A percentile compares a stretch with the other conserved stretches of the same genome.
Conservation (phyloP, 2,797 vertebrate genomes). For the Microctenopoma steveboyesi region DNA sequence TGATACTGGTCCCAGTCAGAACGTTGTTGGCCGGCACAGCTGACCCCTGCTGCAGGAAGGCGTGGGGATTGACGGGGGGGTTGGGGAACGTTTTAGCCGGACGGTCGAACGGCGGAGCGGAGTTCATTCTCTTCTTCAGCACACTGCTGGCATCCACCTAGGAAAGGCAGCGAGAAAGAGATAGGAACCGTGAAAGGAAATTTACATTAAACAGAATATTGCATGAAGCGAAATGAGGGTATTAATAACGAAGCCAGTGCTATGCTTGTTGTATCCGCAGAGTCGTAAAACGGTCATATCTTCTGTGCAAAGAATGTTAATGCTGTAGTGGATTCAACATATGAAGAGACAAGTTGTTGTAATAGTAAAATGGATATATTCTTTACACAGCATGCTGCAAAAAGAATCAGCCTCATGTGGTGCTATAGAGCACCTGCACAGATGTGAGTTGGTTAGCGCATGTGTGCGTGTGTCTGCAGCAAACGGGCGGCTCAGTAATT, state of each 20-base stretch:
- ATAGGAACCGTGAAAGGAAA: conserved; percentile 21
- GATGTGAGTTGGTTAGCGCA: conserved; percentile 11
- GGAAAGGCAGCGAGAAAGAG: conserved; percentile 12
- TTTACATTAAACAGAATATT: conserved; percentile 38
- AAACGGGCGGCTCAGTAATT: conserved; percentile 32
- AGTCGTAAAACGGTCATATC: conserved; percentile 5
- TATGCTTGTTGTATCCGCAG: conserved; percentile 12
- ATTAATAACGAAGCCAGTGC: conserved; percentile 42
- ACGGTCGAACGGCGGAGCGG: conserved; percentile 82
- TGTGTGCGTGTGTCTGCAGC: conserved; percentile 13
- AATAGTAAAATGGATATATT: not conserved
- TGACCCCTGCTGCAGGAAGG: conserved; percentile 79
- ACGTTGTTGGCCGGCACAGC: conserved; percentile 75
- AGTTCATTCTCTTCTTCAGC: conserved; percentile 92
- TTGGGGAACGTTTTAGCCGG: conserved; percentile 81
- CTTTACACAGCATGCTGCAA: too few relatives aligned
- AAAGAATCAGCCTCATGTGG: not conserved
- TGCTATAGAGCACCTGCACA: not conserved
- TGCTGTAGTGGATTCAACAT: not conserved
- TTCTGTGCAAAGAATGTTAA: conserved; percentile 13
- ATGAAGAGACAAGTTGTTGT: not conserved
- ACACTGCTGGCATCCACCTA: conserved; percentile 87
- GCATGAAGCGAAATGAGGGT: conserved; percentile 9
- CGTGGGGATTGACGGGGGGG: conserved; percentile 71
- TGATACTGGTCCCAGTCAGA: conserved; percentile 92